phyloP scores from a whole-genome alignment of 2,888 invertebrate genomes.

The Galeruca laticollis region DNA sequence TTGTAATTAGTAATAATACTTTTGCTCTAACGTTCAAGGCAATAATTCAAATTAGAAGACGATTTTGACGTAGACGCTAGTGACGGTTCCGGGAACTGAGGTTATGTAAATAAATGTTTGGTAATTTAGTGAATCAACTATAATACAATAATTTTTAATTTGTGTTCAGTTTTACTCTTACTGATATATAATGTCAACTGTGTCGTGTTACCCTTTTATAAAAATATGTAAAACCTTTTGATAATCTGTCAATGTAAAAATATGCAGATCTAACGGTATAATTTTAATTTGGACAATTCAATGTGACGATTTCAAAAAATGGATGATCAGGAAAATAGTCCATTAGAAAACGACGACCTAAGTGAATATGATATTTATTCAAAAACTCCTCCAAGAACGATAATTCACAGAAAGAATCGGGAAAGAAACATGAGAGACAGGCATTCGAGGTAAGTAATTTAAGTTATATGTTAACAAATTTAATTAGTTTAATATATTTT shows the following conservation, averaged over 20 bases:
- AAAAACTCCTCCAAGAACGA: slow-evolving; percentile 83
- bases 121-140: neutral
- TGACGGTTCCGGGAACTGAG: slow-evolving; percentile 16
- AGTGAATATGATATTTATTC: slow-evolving; percentile 76
- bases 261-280: slow-evolving; percentile 4
- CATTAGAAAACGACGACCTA: slow-evolving; percentile 53
- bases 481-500: no score
- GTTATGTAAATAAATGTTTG: slow-evolving; percentile 24
- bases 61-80: slow-evolving; percentile 7
- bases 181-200: slow-evolving; percentile 1
- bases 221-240: slow-evolving; percentile 5
- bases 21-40: neutral
- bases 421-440: slow-evolving; percentile 72
- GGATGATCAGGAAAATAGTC: slow-evolving; percentile 47
- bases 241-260: neutral
- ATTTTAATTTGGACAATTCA: slow-evolving; percentile 15
- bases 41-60: slow-evolving; percentile 4
- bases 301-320: slow-evolving; percentile 29
- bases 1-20: neutral
- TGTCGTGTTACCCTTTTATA: slow-evolving; percentile 1
- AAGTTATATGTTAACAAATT: neutral
- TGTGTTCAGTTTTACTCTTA: neutral
- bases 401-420: slow-evolving; percentile 70
- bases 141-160: neutral
- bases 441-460: slow-evolving; percentile 48